A percentile compares a stretch with the other conserved stretches of the same genome.
These are phyloP conservation scores for Drosophila sp. DNA, from an alignment of 1,140 invertebrate genomes.

Conservation along the genomic window DNA sequence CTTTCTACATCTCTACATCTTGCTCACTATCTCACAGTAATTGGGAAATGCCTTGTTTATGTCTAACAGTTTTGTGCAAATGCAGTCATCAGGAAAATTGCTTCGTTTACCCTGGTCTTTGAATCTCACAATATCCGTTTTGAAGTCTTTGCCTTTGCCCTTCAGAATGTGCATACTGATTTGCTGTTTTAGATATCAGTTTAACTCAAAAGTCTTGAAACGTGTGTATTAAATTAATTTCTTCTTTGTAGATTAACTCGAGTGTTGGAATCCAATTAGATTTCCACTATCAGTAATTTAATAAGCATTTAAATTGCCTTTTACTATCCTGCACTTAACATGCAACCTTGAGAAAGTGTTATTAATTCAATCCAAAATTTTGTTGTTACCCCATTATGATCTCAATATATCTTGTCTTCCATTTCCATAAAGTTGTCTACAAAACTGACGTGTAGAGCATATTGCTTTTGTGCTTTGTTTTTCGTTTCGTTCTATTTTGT, in stretches of 20 bases:
- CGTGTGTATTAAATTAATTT: constrained; percentile 47
- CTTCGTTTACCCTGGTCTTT: constrained; percentile 47
- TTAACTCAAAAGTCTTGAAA: background rate
- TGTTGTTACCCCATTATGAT: background rate
- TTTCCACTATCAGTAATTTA: constrained; percentile 8
- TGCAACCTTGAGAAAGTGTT: constrained; percentile 1
- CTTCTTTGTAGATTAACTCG: constrained; percentile 55
- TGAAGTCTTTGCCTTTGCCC: constrained; percentile 5
- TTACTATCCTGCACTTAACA: background rate
- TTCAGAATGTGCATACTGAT: constrained; percentile 19
- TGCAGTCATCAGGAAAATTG: constrained; percentile 69
- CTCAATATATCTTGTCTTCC: constrained; percentile 6
- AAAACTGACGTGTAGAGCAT: constrained; percentile 12
- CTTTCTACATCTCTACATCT: constrained; percentile 12
- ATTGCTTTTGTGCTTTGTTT: constrained; percentile 21
- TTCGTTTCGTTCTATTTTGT: constrained; percentile 8
- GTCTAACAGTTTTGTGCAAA: constrained; percentile 54
- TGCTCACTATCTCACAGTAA: background rate
- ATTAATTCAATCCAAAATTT: background rate
- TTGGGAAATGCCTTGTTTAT: constrained; percentile 20
- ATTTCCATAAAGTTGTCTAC: constrained; percentile 2
- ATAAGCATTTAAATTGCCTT: background rate
- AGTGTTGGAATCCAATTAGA: constrained; percentile 66
- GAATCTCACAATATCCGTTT: constrained; percentile 22
- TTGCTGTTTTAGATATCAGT: constrained; percentile 46